Evolutionary conservation across 2,888 invertebrate genomes (phyloP), one percentile per base, ranked within the genome.

Genomic region (Pseudolycoriella hygida): DNA sequence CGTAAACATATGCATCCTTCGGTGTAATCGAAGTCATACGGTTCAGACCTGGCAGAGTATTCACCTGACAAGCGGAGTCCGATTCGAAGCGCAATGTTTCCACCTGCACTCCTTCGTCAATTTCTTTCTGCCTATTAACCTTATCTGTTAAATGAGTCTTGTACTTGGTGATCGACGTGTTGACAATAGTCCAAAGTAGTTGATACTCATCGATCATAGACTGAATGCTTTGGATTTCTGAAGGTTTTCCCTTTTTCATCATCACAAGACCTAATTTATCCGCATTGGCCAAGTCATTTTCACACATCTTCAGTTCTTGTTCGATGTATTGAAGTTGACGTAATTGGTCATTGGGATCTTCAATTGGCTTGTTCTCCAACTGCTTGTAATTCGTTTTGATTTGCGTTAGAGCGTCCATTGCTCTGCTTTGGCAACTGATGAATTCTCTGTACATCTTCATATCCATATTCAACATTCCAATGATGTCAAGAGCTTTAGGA

Each of bases 61-160:
- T 78, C 2, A 88, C 88, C 68, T 89, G 88, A 4, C 84, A 77
- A 1, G 80, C 76, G 1, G 76, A 74, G 55, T 88, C 85, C 14
- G 76, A 76, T 56, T 84, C 85, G 61, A 81, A 79, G 60, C 71
- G 77, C 6, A 80, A 65, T 1, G 84, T 83, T 50, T 85, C 78
- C 10, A 83, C 82, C 66, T 85, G 73, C 1, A 74, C 68, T 39
- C 72, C 66, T 56, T 77, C 73, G 47, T 76, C 72, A 1, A 72
- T 68, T 47, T 72, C 73, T 12, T 54, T 55, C 40, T 58, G 59
- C 58, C 34, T 18, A 54, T 49, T 52, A 60, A 55, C 55, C 61
- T 48, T 47, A 2, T 58, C 48, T 52, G 60, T 6, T 66, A 63
- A 55, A 54, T 62, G 50, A n/a, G 59, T 57, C 55, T 69, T 71